These are phyloP conservation scores for Labeo rohita DNA, from an alignment of 2,113 vertebrate species.

Conservation along the genomic window DNA sequence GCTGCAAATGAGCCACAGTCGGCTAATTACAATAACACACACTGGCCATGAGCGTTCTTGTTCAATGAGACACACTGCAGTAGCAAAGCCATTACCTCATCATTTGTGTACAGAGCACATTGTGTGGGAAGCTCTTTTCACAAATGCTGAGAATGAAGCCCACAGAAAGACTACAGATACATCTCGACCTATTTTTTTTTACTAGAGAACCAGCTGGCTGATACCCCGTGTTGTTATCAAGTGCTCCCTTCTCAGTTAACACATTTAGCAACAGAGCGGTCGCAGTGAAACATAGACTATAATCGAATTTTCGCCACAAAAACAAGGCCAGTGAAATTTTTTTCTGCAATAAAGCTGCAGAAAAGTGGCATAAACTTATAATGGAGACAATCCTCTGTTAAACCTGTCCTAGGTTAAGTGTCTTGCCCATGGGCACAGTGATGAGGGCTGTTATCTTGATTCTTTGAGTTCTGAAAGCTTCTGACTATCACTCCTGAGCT, in stretches of 20 bases:
- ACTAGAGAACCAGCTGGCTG: background rate
- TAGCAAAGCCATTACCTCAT: constrained; percentile 29
- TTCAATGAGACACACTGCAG: constrained; percentile 11
- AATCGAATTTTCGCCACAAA: constrained; percentile 7
- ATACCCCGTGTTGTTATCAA: constrained; percentile 20
- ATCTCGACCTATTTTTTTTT: constrained; percentile 27
- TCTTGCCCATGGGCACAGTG: background rate
- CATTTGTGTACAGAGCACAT: constrained; percentile 26
- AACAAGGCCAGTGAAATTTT: background rate
- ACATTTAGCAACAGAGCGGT: background rate
- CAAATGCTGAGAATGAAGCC: constrained; percentile 5
- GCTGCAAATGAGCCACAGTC: constrained; percentile 37
- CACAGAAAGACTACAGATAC: constrained; percentile 13
- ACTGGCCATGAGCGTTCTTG: constrained; percentile 7
- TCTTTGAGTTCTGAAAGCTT: background rate
- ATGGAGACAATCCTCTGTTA: background rate
- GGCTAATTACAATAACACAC: constrained; percentile 32
- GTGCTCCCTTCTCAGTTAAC: constrained; percentile 1
- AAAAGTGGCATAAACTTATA: background rate
- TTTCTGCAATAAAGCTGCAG: background rate
- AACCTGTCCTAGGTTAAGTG: constrained; percentile 18
- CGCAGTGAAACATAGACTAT: background rate
- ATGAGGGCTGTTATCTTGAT: background rate
- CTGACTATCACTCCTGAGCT: background rate
- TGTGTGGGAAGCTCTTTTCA: constrained; percentile 35